Base-by-base conservation (phyloP, 2,113 vertebrate species). In the Penelope pileata region DNA sequence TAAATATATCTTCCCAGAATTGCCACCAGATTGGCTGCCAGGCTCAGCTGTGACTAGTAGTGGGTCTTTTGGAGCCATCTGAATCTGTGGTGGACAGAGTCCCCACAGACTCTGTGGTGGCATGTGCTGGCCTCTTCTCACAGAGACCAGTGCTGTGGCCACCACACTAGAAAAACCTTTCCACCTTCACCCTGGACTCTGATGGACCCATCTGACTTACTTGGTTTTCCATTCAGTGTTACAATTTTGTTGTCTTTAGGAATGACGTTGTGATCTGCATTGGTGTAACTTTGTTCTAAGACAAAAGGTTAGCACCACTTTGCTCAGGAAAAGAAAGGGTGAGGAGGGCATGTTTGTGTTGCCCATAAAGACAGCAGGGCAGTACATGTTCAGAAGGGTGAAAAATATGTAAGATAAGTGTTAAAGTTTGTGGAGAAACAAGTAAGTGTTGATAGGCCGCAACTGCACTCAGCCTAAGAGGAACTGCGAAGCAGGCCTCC, bases 1-100 rank as follows among this genome's bases (percentile, higher is more conserved):
- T 13, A 54, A 16, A 6, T 16, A 18, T 0, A 1, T n/a, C 11
- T 47, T 51, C 4, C 16, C 16, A 1, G 1, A 50, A 19, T 16
- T 1, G 0, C 27, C 7, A 1, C 42, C 70, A 45, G 19, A 19
- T 18, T 45, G 5, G 5, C 34, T 47, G 48, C 1, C 1, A 22
- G 30, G 27, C 43, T 32, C 14, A 19, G 54, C 15, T 0, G 3
- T 42, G 48, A 34, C 62, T 18, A 24, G 48, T 0, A 4, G 16
- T 54, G 21, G 24, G 19, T 17, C 1, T 0, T 0, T 6, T 70
- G 64, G 56, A 76, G 7, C 30, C 1, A 4, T 3, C 19, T 58
- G 53, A 12, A 62, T n/a, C n/a, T n/a, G n/a, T n/a, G 12, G 5
- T 0, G 6, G 7, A 1, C n/a, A n/a, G n/a, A n/a, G n/a, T n/a